Percentiles rank a stretch among this genome's conserved stretches.
These are phyloP conservation scores for Paracentrotus lividus DNA, from an alignment of 53 echinoderm and acorn worm species.

Conservation along the genomic window DNA sequence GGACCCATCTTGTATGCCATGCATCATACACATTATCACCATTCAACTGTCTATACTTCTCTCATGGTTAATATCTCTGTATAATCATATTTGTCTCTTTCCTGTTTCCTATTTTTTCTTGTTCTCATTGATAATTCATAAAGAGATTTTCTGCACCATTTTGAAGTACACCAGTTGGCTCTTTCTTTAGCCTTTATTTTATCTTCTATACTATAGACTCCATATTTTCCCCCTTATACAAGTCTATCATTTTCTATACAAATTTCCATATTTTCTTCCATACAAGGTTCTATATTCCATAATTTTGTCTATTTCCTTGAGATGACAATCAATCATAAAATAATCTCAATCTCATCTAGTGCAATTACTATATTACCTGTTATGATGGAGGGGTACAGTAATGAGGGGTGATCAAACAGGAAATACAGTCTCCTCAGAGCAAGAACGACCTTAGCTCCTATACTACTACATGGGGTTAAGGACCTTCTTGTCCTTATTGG, in stretches of 20 bases:
- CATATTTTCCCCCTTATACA: not conserved
- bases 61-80: too few relatives aligned
- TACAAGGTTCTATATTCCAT: not conserved
- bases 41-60: too few relatives aligned
- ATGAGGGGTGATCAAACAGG: constrained; percentile 5
- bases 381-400: not conserved
- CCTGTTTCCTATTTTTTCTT: not conserved
- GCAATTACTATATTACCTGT: not conserved
- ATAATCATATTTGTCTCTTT: too few relatives aligned
- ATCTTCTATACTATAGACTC: not conserved
- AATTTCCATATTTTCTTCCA: too few relatives aligned
- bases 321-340: not conserved
- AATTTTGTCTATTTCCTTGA: not conserved
- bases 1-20: not conserved
- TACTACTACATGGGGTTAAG: too few relatives aligned
- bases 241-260: not conserved
- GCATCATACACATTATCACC: too few relatives aligned
- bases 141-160: too few relatives aligned
- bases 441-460: too few relatives aligned
- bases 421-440: too few relatives aligned
- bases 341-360: not conserved
- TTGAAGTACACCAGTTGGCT: too few relatives aligned
- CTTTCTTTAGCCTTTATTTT: not conserved
- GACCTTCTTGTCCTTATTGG: too few relatives aligned
- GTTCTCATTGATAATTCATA: too few relatives aligned